Conservation (phyloP, 2,113 vertebrate species). For the Callocephalon fimbriatum region DNA sequence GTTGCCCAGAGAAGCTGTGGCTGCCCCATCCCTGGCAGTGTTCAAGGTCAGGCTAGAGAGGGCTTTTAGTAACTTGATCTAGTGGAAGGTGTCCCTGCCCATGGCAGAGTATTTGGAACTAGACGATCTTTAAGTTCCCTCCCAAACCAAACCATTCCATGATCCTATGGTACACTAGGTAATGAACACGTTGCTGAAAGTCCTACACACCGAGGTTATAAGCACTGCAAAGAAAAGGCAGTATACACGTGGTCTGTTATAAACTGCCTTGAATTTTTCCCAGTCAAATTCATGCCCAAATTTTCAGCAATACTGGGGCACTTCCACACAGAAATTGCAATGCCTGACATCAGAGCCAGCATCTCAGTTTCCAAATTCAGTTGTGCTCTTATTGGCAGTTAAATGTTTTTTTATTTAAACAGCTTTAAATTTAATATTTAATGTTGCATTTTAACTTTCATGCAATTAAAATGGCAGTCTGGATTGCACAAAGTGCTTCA, state of each 20-base stretch:
- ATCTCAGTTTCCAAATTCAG: background rate
- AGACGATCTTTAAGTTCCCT: background rate
- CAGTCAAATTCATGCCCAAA: background rate
- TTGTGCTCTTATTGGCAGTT: background rate
- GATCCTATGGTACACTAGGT: background rate
- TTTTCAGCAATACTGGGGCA: background rate
- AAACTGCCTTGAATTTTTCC: background rate
- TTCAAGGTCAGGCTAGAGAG: background rate
- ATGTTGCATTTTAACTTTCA: background rate
- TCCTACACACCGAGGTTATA: accelerated
- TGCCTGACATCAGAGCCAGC: background rate
- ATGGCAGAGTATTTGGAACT: background rate
- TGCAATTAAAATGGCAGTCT: background rate
- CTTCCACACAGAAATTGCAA: background rate
- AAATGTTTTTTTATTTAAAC: background rate
- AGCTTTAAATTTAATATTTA: background rate
- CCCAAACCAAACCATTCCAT: background rate
- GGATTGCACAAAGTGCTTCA: background rate
- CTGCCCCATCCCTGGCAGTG: background rate
- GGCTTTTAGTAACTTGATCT: background rate
- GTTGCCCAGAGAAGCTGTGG: background rate
- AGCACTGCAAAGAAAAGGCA: background rate
- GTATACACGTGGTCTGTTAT: accelerated
- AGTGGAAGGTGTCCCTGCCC: background rate
- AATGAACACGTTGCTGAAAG: background rate